Evolutionary conservation across 2,797 vertebrate genomes (phyloP).

Genomic region (Rhabdomys pumilio): DNA sequence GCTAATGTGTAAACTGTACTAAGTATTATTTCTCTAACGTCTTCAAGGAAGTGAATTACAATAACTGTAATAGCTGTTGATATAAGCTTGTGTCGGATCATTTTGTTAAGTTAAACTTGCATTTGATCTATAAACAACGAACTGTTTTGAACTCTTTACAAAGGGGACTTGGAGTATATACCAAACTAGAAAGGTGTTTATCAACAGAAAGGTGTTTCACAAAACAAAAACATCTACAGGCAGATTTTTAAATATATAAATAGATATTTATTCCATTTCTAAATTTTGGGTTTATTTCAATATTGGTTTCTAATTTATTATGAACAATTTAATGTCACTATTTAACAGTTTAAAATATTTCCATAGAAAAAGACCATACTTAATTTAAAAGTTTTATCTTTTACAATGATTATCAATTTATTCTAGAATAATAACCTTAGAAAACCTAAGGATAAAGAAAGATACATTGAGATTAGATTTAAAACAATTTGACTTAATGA

Average conservation of each 20-base stretch:
- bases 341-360: constrained; percentile 71
- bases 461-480: constrained; percentile 6
- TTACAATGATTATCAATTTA: constrained; percentile 13
- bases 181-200: constrained; percentile 28
- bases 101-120: constrained; percentile 47
- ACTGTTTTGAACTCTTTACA: constrained; percentile 22
- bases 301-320: constrained; percentile 32
- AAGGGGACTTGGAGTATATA: constrained; percentile 21
- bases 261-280: constrained; percentile 24
- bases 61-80: background rate
- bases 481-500: background rate
- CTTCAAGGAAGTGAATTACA: background rate
- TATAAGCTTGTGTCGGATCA: background rate
- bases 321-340: constrained; percentile 58
- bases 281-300: constrained; percentile 49
- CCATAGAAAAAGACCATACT: constrained; percentile 52
- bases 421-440: constrained; percentile 47
- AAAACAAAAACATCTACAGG: constrained; percentile 68
- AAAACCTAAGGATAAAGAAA: constrained; percentile 4
- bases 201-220: constrained; percentile 62
- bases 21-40: background rate
- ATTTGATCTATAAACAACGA: constrained; percentile 22
- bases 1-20: background rate
- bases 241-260: constrained; percentile 53
- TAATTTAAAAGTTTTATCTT: constrained; percentile 49